Base-by-base conservation (phyloP, 2,113 vertebrate genomes). In the Empidonax traillii region DNA sequence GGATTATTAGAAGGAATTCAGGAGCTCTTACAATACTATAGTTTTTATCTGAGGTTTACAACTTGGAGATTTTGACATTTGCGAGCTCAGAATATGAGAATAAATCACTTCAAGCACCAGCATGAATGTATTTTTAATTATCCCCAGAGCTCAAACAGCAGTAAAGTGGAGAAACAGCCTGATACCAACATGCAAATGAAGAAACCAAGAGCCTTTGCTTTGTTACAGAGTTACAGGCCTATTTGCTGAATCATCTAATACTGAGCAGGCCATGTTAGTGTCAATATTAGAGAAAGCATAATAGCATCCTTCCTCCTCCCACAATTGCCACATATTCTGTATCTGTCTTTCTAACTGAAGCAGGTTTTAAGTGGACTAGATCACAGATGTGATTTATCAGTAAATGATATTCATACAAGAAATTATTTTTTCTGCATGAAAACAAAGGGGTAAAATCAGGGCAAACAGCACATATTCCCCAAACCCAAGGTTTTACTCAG, bases 1-100 rank as follows among this genome's bases (percentile, higher is more conserved):
- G 71, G 77, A 73, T 91, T 93, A 87, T 91, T 79, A 94, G 85
- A 82, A 83, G 53, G 51, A 85, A 85, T 76, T 20, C 49, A 85
- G 80, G 49, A 49, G 18, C 37, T 94, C 44, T 75, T 67, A 74
- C 47, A 89, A 75, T 56, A 39, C 9, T 67, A 47, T 35, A 25
- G 10, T 46, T 93, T 41, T 75, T 87, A 83, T 89, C 94, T 46
- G 49, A 61, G n/a, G 44, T 39, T 84, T 91, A 73, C 62, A 82
- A 30, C 37, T 76, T 85, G 39, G 52, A 43, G 31, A 87, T 82
- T 87, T 69, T 87, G 17, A 81, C 62, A 82, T 69, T 82, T n/a
- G 82, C 4, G 4, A 76, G 33, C 25, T 30, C 41, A 76, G 58
- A 85, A 82, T 52, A 73, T 10, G 9, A 93, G 37, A 87, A 58